A percentile compares a stretch with the other conserved stretches of the same genome.
These are phyloP conservation scores for Hypotaenidia okinawae DNA, from an alignment of 2,797 vertebrate species.

Conservation along the genomic window DNA sequence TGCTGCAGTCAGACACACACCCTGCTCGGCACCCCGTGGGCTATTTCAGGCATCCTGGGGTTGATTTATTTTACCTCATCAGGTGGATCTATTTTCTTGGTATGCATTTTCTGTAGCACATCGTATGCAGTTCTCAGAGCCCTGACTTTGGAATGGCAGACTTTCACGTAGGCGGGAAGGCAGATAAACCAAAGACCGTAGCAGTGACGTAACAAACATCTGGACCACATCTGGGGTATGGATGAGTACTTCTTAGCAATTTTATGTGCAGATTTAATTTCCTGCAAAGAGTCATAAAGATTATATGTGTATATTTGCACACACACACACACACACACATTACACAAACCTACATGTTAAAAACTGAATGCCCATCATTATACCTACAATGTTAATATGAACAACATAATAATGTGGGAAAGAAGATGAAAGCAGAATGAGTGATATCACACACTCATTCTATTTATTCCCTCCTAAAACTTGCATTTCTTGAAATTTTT, in stretches of 20 bases:
- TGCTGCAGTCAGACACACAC: background rate
- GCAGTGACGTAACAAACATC: constrained; percentile 94
- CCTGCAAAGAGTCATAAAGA: constrained; percentile 77
- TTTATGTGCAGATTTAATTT: constrained; percentile 95
- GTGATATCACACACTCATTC: fast-evolving
- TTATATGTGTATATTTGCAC: background rate
- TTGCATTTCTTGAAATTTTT: background rate
- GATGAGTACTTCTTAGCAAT: constrained; percentile 94
- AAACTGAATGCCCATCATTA: background rate
- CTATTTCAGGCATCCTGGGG: background rate
- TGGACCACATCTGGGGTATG: constrained; percentile 98
- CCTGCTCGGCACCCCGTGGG: fast-evolving
- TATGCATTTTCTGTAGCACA: constrained; percentile 94
- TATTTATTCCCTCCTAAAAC: background rate
- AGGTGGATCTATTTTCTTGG: constrained; percentile 93
- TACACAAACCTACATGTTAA: background rate
- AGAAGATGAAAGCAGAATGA: background rate
- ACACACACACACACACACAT: no score
- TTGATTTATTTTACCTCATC: constrained; percentile 86
- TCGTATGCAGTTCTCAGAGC: constrained; percentile 93
- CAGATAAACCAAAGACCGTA: constrained; percentile 99
- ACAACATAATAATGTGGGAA: background rate
- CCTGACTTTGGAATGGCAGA: constrained; percentile 95
- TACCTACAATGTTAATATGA: background rate
- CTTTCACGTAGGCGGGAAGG: constrained; percentile 91